Base-by-base conservation (phyloP, 2,113 vertebrate genomes). In the Propithecus coquereli region DNA sequence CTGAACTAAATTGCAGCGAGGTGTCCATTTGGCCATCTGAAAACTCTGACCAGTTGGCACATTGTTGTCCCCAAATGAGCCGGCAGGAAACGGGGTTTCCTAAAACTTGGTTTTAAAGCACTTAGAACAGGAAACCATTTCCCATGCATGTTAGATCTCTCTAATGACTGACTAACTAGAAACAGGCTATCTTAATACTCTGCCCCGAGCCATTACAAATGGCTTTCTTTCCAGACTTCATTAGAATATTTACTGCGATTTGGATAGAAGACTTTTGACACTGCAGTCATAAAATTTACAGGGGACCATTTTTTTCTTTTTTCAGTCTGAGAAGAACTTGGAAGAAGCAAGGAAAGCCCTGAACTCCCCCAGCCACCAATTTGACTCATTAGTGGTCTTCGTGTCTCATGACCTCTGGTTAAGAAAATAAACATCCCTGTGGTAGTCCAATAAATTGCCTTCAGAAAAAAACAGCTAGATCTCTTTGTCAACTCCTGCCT, bases 131-230 rank as follows among this genome's bases (percentile, higher is more conserved):
- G 99, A 99, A 99, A 98, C 99, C 99, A 99, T 99, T 99, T 99
- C 98, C 99, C 98, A 97, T 97, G 99, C 98, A 99, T 98, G 99
- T 99, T 99, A 99, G 99, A 99, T 99, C 99, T 99, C 99, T 99
- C 99, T 99, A 99, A 99, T 99, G 99, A 99, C 99, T 99, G 99
- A 98, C 99, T 99, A 99, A 99, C 99, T 99, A 99, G 99, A 99
- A 99, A 99, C 99, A 99, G 99, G 98, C 99, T 94, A 98, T 98
- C 97, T 99, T 99, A 99, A 99, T 99, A 99, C 98, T 98, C 98
- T 99, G 99, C 99, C 99, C 98, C 98, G 14, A 99, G 99, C 99
- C 99, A 99, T 98, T 99, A 99, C 98, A 99, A 99, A 99, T 99
- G 98, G 98, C 98, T 98, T 98, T 98, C 98, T 98, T 99, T 99